A percentile compares a stretch with the other conserved stretches of the same genome.
Evolutionary conservation across 2,113 vertebrate species (phyloP).

Genomic region (Erythrolamprus reginae): DNA sequence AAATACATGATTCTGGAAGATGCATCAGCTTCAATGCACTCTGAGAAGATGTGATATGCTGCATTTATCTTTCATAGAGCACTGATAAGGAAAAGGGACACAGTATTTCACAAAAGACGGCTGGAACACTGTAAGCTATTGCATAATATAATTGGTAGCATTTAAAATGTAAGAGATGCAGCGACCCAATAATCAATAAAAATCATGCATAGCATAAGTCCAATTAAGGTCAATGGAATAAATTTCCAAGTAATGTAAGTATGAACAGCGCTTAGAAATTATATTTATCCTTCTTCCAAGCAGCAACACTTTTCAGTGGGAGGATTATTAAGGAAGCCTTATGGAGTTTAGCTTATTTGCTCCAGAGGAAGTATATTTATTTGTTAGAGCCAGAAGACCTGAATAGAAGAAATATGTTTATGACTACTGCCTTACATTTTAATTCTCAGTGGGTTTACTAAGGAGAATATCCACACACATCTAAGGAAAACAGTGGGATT

Average conservation of each 20-base stretch:
- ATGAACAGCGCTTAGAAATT: not conserved
- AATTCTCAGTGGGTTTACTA: not conserved
- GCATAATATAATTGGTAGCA: not conserved
- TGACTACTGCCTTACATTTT: not conserved
- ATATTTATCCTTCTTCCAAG: not conserved
- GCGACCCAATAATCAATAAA: not conserved
- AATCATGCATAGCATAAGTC: not conserved
- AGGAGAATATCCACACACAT: not conserved
- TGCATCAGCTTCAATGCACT: not conserved
- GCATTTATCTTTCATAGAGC: not conserved
- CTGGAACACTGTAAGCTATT: not conserved
- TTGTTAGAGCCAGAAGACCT: not conserved
- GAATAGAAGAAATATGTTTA: not conserved
- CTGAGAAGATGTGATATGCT: not conserved
- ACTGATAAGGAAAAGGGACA: not conserved
- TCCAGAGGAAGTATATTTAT: not conserved
- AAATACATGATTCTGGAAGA: not conserved
- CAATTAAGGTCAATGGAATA: not conserved
- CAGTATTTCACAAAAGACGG: not conserved
- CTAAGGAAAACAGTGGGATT: not conserved
- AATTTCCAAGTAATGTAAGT: not conserved
- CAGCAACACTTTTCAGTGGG: not conserved
- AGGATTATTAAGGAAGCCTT: not conserved
- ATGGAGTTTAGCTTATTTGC: not conserved
- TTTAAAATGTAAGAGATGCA: not conserved